A percentile compares a stretch with the other conserved stretches of the same genome.
phyloP scores from a whole-genome alignment of 2,113 vertebrate species.

The Tinamus guttatus region DNA sequence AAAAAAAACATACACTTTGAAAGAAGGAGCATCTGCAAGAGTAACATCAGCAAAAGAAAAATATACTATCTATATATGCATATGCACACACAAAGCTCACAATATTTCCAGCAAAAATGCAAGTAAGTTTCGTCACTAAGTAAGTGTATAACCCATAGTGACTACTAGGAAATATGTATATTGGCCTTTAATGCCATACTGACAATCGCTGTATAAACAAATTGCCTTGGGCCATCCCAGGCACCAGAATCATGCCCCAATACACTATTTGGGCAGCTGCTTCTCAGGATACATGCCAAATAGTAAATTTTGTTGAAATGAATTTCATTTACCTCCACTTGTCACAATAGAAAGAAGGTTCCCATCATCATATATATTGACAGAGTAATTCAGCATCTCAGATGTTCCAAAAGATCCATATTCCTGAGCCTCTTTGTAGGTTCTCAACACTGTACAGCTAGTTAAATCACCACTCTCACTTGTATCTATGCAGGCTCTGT shows the following conservation, averaged over 20 bases:
- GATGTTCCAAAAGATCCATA: conserved; percentile 92
- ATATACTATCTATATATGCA: too few species aligned
- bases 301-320: background rate
- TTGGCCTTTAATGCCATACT: background rate
- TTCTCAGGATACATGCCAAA: background rate
- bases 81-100: background rate
- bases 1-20: background rate
- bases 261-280: background rate
- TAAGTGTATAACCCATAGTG: too few species aligned
- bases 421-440: conserved; percentile 92
- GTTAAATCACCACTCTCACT: conserved; percentile 90
- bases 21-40: background rate
- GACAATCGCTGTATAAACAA: accelerated
- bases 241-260: background rate
- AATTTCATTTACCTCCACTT: conserved; percentile 88
- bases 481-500: conserved; percentile 93
- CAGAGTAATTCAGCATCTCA: conserved; percentile 97
- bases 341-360: conserved; percentile 96
- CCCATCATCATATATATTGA: conserved; percentile 96
- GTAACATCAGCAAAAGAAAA: background rate
- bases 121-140: too few species aligned
- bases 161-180: background rate
- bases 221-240: background rate
- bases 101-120: background rate
- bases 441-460: conserved; percentile 86